Evolutionary conservation across 2,797 vertebrate species (phyloP), one percentile per base, ranked within the genome.

Genomic region (Phrynocephalus guinanensis): DNA sequence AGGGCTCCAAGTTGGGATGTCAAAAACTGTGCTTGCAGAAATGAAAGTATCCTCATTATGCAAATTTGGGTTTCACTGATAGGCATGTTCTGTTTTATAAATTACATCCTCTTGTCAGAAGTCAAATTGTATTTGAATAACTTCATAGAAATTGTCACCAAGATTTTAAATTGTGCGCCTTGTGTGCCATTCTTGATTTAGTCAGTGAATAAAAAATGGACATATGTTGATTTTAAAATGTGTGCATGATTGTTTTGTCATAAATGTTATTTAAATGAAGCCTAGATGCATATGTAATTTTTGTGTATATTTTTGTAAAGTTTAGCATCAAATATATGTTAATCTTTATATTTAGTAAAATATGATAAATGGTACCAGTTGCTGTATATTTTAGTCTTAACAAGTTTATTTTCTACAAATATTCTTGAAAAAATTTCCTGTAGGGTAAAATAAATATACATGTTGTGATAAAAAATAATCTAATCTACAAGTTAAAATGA

Each of bases 101-200:
- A 98, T 98, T 98, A 97, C 96, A 96, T 97, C 97, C 96, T 96
- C 97, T 98, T 98, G 98, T 99, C 98, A 98, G 96, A 96, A 99
- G 98, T 99, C 98, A 98, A 97, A 98, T 98, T 97, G 97, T 97
- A 97, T 99, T 98, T 98, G 97, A 98, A 98, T 96, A 98, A 98
- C 97, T 98, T 98, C 96, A 96, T 93, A 94, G 96, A 97, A 98
- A 98, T 98, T 98, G 98, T 98, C 98, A 97, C 96, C 94, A 97
- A 97, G 98, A 98, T 98, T 98, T 98, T 96, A 98, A 98, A 97
- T 96, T 97, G 96, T 96, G 94, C 93, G 93, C 95, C 96, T 96
- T 96, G 94, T 84, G 95, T 97, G 97, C 97, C 98, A 97, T 96
- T 97, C 96, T 97, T 97, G 95, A 98, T 98, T 98, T 98, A 97